Conservation (phyloP, 2,888 invertebrate species). For the Spilosoma lubricipeda region DNA sequence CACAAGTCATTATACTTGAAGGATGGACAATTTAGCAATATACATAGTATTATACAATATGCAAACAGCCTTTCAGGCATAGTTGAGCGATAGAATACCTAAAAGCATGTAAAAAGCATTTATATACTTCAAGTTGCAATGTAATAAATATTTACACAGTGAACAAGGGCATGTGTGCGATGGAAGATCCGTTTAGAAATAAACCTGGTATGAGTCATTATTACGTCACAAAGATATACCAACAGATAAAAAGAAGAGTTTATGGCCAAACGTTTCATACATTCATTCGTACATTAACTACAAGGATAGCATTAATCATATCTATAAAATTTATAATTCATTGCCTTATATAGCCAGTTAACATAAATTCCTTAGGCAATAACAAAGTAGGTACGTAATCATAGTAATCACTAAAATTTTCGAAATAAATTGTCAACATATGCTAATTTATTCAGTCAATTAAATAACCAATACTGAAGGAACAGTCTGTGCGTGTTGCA, state of each 20-base stretch:
- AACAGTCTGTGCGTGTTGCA: background rate
- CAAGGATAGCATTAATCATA: constrained; percentile 3
- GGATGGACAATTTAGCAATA: background rate
- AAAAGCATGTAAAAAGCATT: constrained; percentile 34
- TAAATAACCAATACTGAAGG: background rate
- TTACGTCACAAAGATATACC: constrained; percentile 47
- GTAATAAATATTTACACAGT: constrained; percentile 56
- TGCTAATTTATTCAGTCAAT: background rate
- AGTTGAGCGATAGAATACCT: constrained; percentile 23
- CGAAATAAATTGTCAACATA: background rate
- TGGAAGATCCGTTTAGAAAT: constrained; percentile 57
- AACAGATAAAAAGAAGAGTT: constrained; percentile 40
- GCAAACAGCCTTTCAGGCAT: constrained; percentile 22
- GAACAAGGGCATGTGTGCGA: constrained; percentile 51
- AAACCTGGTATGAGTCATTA: constrained; percentile 49
- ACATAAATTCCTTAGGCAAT: background rate
- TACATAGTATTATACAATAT: too few relatives aligned
- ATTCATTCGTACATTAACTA: constrained; percentile 20
- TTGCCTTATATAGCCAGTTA: background rate
- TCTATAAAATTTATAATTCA: background rate
- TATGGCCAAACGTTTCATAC: constrained; percentile 39
- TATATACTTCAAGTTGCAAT: constrained; percentile 46
- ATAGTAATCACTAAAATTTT: background rate
- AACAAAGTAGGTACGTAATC: background rate
- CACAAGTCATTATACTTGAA: too few relatives aligned